A percentile compares a stretch with the other conserved stretches of the same genome.
These are phyloP conservation scores for Patella vulgata DNA, from an alignment of 1,140 invertebrate species.

Conservation along the genomic window DNA sequence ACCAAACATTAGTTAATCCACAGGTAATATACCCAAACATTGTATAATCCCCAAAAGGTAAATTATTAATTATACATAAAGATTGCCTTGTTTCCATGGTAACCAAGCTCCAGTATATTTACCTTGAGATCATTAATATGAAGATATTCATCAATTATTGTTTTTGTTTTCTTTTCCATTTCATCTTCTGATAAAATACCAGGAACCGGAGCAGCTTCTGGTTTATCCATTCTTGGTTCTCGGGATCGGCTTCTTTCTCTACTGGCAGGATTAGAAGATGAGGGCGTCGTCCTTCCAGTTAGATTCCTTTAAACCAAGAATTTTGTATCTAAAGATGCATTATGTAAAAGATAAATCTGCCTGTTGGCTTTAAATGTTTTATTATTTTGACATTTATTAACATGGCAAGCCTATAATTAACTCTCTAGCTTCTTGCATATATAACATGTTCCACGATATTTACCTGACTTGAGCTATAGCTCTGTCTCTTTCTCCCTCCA, in stretches of 20 bases:
- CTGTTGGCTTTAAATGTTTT: no score
- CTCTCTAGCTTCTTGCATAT: no score
- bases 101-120: constrained; percentile 15
- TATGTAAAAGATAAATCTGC: no score
- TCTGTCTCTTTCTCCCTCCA: constrained; percentile 53
- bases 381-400: no score
- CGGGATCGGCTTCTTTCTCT: constrained; percentile 48
- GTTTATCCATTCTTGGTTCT: constrained; percentile 22
- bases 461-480: constrained; percentile 56
- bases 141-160: constrained; percentile 67
- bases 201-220: no score
- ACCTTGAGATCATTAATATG: constrained; percentile 63
- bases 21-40: neutral
- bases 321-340: no score
- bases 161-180: constrained; percentile 62
- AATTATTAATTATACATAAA: neutral
- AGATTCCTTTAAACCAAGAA: neutral
- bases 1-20: no score
- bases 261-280: constrained; percentile 37
- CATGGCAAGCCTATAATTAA: no score
- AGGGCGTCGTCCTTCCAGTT: no score
- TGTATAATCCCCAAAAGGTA: neutral
- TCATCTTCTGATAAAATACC: constrained; percentile 53
- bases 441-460: neutral
- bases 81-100: no score